Evolutionary conservation across 1,140 invertebrate genomes (phyloP).

Genomic region (Drepana arcuata): DNA sequence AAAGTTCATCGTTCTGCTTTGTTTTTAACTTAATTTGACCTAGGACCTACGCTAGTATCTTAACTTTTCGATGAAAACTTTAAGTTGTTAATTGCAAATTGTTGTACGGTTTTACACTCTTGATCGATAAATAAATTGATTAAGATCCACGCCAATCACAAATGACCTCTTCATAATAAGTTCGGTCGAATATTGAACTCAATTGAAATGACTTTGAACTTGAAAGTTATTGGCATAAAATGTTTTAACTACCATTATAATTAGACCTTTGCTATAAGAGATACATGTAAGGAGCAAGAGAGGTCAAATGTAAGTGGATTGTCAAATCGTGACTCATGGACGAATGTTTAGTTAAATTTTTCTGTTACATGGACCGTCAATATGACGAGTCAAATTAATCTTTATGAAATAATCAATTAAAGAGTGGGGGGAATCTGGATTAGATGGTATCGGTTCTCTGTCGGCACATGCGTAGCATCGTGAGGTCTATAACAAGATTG

Average conservation of each 20-base stretch:
- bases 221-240: constrained; percentile 23
- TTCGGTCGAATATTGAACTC: constrained; percentile 13
- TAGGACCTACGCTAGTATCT: too few species aligned
- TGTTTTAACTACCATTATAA: constrained; percentile 12
- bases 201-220: constrained; percentile 30
- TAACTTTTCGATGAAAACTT: too few species aligned
- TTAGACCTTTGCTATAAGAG: constrained; percentile 6
- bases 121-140: constrained; percentile 14
- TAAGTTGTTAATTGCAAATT: too few species aligned
- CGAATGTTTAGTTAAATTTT: constrained; percentile 40
- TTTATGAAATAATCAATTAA: constrained; percentile 67
- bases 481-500: constrained; percentile 48
- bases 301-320: constrained; percentile 14
- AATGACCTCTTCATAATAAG: constrained; percentile 11
- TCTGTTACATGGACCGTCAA: constrained; percentile 27
- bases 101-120: too few species aligned
- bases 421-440: constrained; percentile 58
- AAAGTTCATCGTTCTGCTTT: too few species aligned
- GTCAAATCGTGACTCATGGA: constrained; percentile 21
- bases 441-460: constrained; percentile 55
- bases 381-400: constrained; percentile 55
- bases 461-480: constrained; percentile 55
- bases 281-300: too few species aligned
- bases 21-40: too few species aligned
- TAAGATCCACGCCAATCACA: constrained; percentile 12